Evolutionary conservation across 2,113 vertebrate species (phyloP).

Genomic region (Papio anubis): DNA sequence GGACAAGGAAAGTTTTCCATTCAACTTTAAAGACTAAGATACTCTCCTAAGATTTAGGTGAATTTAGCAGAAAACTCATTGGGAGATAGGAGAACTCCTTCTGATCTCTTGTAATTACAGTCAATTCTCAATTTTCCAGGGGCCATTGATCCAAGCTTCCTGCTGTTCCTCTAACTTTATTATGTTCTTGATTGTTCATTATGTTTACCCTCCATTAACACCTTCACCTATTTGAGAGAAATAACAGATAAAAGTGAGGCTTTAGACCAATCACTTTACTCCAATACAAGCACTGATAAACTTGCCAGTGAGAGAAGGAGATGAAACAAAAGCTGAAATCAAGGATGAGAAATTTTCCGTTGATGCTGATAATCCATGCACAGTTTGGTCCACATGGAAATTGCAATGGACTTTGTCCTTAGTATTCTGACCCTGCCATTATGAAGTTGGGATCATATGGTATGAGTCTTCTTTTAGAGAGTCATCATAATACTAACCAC

Average conservation of each 20-base stretch:
- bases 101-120: slow-evolving; percentile 31
- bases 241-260: not conserved
- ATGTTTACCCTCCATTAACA: not conserved
- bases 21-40: not conserved
- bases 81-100: not conserved
- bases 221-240: not conserved
- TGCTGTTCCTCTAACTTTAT: slow-evolving; percentile 12
- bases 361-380: not conserved
- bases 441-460: not conserved
- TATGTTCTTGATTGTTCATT: not conserved
- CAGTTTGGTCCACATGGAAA: not conserved
- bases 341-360: not conserved
- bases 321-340: not conserved
- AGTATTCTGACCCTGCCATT: not conserved
- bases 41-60: slow-evolving; percentile 1
- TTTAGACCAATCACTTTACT: not conserved
- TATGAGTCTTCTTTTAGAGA: not conserved
- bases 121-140: slow-evolving; percentile 3
- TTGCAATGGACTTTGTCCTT: not conserved
- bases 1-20: not conserved
- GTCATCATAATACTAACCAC: not conserved
- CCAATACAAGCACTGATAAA: not conserved
- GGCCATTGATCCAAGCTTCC: not conserved
- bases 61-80: slow-evolving; percentile 12
- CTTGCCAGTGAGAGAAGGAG: not conserved